phyloP scores from a whole-genome alignment of 2,888 invertebrate genomes.

The Deilephila elpenor region DNA sequence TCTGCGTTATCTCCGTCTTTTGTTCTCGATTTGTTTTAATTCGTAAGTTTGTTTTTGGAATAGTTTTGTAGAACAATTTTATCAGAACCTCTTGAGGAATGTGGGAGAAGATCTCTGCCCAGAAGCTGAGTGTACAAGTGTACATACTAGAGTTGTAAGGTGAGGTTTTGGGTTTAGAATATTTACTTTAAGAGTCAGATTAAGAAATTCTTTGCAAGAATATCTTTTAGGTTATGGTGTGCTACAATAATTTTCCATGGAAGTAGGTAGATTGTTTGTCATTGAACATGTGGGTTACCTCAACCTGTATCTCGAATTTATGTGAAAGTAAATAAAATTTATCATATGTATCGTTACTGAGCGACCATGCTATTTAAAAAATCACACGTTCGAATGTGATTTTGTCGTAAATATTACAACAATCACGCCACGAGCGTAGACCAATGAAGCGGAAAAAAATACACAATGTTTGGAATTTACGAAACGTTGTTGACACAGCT shows the following conservation, averaged over 20 bases:
- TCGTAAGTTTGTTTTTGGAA: not conserved
- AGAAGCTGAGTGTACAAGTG: too few species aligned
- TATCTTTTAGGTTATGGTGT: too few species aligned
- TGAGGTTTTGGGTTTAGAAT: too few species aligned
- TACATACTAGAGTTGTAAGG: too few species aligned
- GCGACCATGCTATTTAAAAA: not conserved
- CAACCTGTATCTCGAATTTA: too few species aligned
- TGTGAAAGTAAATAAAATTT: not conserved
- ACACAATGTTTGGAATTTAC: slow-evolving; percentile 54
- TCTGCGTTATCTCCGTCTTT: slow-evolving; percentile 57
- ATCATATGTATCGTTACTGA: not conserved
- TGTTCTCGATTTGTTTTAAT: slow-evolving; percentile 39
- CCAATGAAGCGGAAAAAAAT: slow-evolving; percentile 56
- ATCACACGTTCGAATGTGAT: not conserved
- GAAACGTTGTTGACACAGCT: slow-evolving; percentile 81
- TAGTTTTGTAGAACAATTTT: not conserved
- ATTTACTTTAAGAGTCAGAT: too few species aligned
- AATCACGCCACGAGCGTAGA: slow-evolving; percentile 40
- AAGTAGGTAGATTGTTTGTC: not conserved
- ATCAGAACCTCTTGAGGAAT: not conserved
- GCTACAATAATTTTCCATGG: not conserved
- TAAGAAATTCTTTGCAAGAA: too few species aligned
- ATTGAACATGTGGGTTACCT: too few species aligned
- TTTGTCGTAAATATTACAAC: slow-evolving; percentile 5
- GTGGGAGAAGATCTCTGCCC: not conserved